phyloP scores from a whole-genome alignment of 1,140 invertebrate species.

The Xylocopa sonorina region DNA sequence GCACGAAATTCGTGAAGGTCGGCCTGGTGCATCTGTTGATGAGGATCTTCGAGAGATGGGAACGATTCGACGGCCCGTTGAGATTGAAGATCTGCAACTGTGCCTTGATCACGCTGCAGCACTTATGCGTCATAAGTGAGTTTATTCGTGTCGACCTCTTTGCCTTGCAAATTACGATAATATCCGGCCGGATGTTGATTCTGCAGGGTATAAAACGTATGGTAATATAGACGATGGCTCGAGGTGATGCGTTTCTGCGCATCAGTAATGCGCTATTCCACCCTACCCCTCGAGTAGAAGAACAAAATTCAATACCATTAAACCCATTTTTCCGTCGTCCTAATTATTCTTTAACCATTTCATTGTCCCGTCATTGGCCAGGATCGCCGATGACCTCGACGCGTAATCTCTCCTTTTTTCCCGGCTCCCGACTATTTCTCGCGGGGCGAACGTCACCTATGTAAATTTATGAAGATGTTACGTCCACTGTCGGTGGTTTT shows the following conservation, averaged over 20 bases:
- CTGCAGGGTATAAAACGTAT: background rate
- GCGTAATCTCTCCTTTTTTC: background rate
- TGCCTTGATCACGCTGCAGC: conserved; percentile 84
- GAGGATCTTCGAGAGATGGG: conserved; percentile 86
- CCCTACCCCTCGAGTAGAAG: rapidly evolving
- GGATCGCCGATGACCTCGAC: background rate
- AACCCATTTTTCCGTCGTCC: no score
- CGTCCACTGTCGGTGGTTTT: background rate
- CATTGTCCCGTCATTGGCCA: no score
- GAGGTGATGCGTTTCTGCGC: background rate
- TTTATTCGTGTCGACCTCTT: conserved; percentile 48
- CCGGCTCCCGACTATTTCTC: background rate
- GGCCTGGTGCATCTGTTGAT: conserved; percentile 83
- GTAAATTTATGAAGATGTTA: conserved; percentile 14
- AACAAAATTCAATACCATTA: no score
- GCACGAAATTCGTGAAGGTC: conserved; percentile 84
- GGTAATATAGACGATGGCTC: background rate
- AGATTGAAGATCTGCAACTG: conserved; percentile 85
- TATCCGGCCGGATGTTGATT: conserved; percentile 27
- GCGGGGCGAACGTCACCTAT: background rate
- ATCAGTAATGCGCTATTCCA: no score
- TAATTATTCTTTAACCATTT: no score
- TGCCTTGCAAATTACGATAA: conserved; percentile 3
- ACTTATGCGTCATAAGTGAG: conserved; percentile 85
- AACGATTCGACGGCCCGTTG: conserved; percentile 85